Percentiles rank a stretch among this genome's conserved stretches.
phyloP scores from a whole-genome alignment of 2,113 vertebrate genomes.

The Scophthalmus maximus region DNA sequence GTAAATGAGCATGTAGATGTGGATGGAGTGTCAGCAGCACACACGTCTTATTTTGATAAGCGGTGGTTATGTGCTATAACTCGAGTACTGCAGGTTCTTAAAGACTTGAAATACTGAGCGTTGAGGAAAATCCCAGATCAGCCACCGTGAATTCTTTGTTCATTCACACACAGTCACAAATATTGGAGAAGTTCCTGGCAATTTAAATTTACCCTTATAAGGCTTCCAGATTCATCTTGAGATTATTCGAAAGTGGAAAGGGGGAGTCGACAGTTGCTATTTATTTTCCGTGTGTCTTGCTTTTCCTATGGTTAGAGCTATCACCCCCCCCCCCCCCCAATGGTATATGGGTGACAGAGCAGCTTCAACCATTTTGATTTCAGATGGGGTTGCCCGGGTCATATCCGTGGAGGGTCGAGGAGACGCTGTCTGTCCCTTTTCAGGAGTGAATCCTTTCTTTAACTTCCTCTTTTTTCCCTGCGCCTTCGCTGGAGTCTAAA shows the following conservation, averaged over 20 bases:
- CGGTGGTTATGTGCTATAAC: not conserved
- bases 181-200: not conserved
- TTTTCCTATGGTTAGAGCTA: slow-evolving; percentile 11
- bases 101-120: not conserved
- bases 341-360: slow-evolving; percentile 49
- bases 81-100: not conserved
- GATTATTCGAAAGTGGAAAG: not conserved
- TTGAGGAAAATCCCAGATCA: not conserved
- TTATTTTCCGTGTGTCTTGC: slow-evolving; percentile 14
- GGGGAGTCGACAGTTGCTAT: not conserved
- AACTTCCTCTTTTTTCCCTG: slow-evolving; percentile 54
- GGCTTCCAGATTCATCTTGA: not conserved
- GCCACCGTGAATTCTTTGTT: no score
- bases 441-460: slow-evolving; percentile 64
- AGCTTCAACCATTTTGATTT: slow-evolving; percentile 61
- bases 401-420: slow-evolving; percentile 52
- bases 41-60: slow-evolving; percentile 3
- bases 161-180: not conserved
- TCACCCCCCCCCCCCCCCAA: not conserved
- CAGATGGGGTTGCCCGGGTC: slow-evolving; percentile 62
- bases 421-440: slow-evolving; percentile 51
- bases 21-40: not conserved
- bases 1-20: slow-evolving; percentile 22
- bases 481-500: slow-evolving; percentile 70
- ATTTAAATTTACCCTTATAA: not conserved